These are phyloP conservation scores for Coptodon bakossiorum DNA, from an alignment of 2,113 vertebrate species.

Conservation along the genomic window DNA sequence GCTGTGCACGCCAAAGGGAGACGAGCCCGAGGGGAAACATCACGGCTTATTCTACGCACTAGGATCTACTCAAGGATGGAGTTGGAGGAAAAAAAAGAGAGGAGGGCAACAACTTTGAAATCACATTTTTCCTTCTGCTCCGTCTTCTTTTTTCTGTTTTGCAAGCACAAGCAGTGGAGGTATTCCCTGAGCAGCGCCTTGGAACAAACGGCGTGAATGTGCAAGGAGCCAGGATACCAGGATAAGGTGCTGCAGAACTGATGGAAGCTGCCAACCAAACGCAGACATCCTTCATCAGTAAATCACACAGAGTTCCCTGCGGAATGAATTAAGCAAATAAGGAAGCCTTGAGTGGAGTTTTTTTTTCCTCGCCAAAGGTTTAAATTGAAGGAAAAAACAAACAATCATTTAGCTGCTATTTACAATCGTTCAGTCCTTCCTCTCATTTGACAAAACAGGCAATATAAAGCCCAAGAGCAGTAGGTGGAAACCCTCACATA, in stretches of 20 bases:
- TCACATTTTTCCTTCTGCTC: conserved; percentile 8
- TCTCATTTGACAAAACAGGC: conserved; percentile 51
- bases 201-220: conserved; percentile 53
- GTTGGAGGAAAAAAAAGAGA: conserved; percentile 27
- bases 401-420: conserved; percentile 78
- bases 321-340: conserved; percentile 68
- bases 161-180: conserved; percentile 73
- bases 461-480: conserved; percentile 54
- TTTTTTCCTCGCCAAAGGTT: conserved; percentile 61
- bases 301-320: conserved; percentile 54
- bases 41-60: conserved; percentile 13
- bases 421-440: conserved; percentile 64
- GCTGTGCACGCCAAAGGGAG: conserved; percentile 24
- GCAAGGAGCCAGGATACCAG: conserved; percentile 33
- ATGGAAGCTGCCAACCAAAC: conserved; percentile 51
- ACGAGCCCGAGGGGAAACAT: conserved; percentile 36
- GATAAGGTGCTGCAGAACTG: conserved; percentile 51
- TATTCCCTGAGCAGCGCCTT: conserved; percentile 60
- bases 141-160: conserved; percentile 48
- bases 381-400: conserved; percentile 59
- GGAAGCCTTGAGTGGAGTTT: conserved; percentile 38
- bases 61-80: conserved; percentile 29
- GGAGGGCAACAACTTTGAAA: conserved; percentile 47
- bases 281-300: conserved; percentile 62
- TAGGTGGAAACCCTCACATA: conserved; percentile 46